Percentiles rank a stretch among this genome's conserved stretches.
phyloP scores from a whole-genome alignment of 2,888 invertebrate species.

The Caenorhabditis sp. region DNA sequence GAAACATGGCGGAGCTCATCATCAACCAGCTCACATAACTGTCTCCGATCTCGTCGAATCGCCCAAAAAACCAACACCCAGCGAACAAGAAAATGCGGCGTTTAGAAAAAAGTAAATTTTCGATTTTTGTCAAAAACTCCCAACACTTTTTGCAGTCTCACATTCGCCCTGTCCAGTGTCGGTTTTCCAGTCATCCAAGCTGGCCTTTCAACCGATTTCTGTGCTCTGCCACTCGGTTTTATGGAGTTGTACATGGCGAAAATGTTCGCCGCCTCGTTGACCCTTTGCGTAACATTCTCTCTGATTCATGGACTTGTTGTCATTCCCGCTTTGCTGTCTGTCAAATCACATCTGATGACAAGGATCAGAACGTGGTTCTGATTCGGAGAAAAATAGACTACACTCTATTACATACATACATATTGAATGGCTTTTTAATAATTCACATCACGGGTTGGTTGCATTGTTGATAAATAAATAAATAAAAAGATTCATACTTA shows the following conservation, averaged over 20 bases:
- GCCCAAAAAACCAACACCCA: neutral
- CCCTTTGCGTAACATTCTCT: constrained; percentile 50
- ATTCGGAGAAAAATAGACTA: no score
- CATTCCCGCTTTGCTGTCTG: constrained; percentile 49
- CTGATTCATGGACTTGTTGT: constrained; percentile 52
- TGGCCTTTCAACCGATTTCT: constrained; percentile 54
- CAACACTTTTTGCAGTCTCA: constrained; percentile 10
- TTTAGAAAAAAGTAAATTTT: constrained; percentile 8
- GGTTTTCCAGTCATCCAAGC: constrained; percentile 62
- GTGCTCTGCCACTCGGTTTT: constrained; percentile 50
- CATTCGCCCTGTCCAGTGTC: constrained; percentile 39
- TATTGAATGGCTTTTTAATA: neutral
- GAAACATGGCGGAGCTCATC: neutral
- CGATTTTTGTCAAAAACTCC: no score
- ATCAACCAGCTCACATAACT: constrained; percentile 10
- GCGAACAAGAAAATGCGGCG: neutral
- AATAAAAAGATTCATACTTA: constrained; percentile 1
- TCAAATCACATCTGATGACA: constrained; percentile 11
- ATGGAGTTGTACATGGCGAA: constrained; percentile 55
- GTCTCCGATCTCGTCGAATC: constrained; percentile 5
- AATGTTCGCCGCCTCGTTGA: constrained; percentile 46
- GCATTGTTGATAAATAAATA: neutral
- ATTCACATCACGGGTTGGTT: neutral
- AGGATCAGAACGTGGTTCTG: neutral
- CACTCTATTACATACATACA: neutral